Conservation (phyloP, 2,888 invertebrate genomes). For the Acanthoscelides obtectus region DNA sequence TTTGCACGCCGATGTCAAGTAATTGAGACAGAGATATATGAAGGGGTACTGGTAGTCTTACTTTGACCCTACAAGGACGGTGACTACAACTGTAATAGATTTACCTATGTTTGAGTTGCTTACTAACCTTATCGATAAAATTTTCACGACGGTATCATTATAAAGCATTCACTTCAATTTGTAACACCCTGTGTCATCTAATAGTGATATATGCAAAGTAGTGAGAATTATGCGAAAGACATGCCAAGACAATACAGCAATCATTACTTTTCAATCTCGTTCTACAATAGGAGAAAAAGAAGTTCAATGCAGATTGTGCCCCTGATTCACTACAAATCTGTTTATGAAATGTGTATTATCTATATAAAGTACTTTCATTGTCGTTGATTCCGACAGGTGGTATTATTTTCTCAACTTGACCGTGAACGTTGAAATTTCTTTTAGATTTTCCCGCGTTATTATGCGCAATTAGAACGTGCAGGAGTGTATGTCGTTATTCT, state of each 20-base stretch:
- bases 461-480: neutral
- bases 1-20: too few relatives aligned
- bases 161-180: too few relatives aligned
- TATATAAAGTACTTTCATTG: neutral
- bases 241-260: neutral
- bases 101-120: too few relatives aligned
- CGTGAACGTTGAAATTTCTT: neutral
- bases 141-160: too few relatives aligned
- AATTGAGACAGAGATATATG: too few relatives aligned
- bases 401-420: constrained; percentile 1
- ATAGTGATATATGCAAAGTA: too few relatives aligned
- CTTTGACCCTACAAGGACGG: too few relatives aligned
- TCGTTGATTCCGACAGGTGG: neutral
- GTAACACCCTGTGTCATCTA: too few relatives aligned
- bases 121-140: too few relatives aligned
- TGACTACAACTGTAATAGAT: too few relatives aligned
- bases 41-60: too few relatives aligned
- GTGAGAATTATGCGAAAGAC: too few relatives aligned
- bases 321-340: neutral
- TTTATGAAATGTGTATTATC: neutral
- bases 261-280: neutral
- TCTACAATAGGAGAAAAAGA: neutral
- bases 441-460: neutral
- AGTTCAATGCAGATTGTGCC: neutral
- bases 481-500: neutral